A percentile compares a stretch with the other conserved stretches of the same genome.
phyloP scores from a whole-genome alignment of 2,113 vertebrate genomes.

The Sisor rabdophorus region DNA sequence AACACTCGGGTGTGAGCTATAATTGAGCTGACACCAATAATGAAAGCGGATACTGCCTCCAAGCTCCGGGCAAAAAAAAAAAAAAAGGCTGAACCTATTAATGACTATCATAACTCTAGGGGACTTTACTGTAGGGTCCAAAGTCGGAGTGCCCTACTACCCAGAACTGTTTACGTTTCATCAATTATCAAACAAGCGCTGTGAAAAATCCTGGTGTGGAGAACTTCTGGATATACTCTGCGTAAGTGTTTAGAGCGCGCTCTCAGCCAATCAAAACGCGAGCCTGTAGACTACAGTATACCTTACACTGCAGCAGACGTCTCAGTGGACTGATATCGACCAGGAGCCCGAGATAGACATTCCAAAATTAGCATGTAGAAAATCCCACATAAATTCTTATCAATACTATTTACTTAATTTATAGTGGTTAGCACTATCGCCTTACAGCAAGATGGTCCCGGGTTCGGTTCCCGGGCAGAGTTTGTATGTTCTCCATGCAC shows the following conservation, averaged over 20 bases:
- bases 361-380: no score
- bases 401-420: no score
- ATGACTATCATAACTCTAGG: conserved; percentile 97
- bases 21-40: conserved; percentile 98
- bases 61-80: conserved; percentile 86
- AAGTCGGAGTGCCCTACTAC: conserved; percentile 15
- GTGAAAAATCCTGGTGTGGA: background rate
- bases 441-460: no score
- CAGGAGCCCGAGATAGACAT: no score
- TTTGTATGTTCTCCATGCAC: no score
- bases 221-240: background rate
- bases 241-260: background rate
- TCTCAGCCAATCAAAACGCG: conserved; percentile 6
- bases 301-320: no score
- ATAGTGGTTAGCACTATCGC: no score
- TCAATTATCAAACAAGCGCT: conserved; percentile 7
- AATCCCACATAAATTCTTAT: no score
- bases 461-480: no score
- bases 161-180: conserved; percentile 24
- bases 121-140: conserved; percentile 46
- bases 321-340: no score
- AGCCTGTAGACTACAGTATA: no score
- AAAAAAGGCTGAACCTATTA: conserved; percentile 88
- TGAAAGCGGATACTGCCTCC: conserved; percentile 93
- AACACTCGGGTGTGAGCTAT: conserved; percentile 99